These are phyloP conservation scores for Leguminivora glycinivorella DNA, from an alignment of 1,140 invertebrate genomes.

Conservation along the genomic window DNA sequence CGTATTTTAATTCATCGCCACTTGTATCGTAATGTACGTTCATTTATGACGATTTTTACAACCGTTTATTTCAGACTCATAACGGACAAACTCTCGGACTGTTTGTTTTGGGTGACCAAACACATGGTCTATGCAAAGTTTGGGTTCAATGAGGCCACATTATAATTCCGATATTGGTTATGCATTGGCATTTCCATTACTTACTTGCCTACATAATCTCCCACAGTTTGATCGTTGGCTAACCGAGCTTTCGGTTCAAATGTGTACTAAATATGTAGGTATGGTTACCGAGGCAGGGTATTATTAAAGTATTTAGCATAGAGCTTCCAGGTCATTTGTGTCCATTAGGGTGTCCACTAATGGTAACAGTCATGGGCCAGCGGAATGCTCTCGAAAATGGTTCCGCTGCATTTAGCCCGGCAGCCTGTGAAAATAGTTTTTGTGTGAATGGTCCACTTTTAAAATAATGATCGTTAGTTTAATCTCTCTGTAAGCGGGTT, in stretches of 20 bases:
- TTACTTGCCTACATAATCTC: neutral
- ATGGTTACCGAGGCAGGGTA: neutral
- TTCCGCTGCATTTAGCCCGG: conserved; percentile 11
- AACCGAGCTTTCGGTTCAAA: neutral
- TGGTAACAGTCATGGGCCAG: conserved; percentile 55
- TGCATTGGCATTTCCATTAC: neutral
- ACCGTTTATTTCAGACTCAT: too few species aligned
- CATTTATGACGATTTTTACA: too few species aligned
- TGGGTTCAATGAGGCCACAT: too few species aligned
- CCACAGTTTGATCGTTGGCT: neutral
- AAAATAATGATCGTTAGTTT: conserved; percentile 36
- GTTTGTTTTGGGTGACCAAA: too few species aligned
- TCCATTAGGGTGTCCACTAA: conserved; percentile 67
- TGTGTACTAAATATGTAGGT: neutral
- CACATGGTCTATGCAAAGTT: too few species aligned
- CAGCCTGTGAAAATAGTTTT: conserved; percentile 19
- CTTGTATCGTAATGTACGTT: too few species aligned
- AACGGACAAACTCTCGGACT: neutral
- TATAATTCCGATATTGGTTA: neutral
- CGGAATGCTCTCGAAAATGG: conserved; percentile 41
- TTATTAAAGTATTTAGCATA: conserved; percentile 28
- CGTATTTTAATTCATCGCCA: too few species aligned
- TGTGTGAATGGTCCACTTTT: conserved; percentile 23
- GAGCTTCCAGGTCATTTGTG: conserved; percentile 53
- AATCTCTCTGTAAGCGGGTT: conserved; percentile 16